Evolutionary conservation across 2,113 vertebrate genomes (phyloP).

Genomic region (Pollimyrus isidori): DNA sequence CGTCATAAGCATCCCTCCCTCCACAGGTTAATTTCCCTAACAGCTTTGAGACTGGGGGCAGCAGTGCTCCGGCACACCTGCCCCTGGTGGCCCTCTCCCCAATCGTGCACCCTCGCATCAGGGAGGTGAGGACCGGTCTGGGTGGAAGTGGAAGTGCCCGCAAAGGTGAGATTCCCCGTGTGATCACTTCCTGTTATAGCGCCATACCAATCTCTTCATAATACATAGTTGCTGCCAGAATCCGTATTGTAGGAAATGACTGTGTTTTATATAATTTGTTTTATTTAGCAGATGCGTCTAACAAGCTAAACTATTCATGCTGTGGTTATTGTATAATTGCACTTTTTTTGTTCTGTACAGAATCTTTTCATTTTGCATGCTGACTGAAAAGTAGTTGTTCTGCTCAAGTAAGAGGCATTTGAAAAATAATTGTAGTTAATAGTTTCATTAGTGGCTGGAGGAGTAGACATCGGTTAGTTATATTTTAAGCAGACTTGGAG

Average conservation of each 20-base stretch:
- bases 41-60: constrained; percentile 76
- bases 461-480: background rate
- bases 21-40: constrained; percentile 85
- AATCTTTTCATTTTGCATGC: background rate
- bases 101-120: constrained; percentile 89
- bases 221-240: background rate
- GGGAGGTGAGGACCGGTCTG: constrained; percentile 82
- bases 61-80: constrained; percentile 64
- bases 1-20: background rate
- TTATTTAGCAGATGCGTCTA: background rate
- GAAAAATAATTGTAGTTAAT: constrained; percentile 1
- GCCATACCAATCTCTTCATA: background rate
- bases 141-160: constrained; percentile 66
- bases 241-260: background rate
- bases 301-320: background rate
- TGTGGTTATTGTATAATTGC: background rate
- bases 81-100: constrained; percentile 85
- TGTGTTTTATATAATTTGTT: background rate
- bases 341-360: background rate
- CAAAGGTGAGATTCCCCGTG: constrained; percentile 52
- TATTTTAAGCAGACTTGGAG: background rate
- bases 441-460: background rate
- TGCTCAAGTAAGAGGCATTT: background rate
- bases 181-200: background rate
- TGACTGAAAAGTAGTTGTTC: background rate